These are phyloP conservation scores for Hydractinia symbiolongicarpus DNA, from an alignment of 30 jellyfish, hydroid and myxozoan species.

Conservation along the genomic window DNA sequence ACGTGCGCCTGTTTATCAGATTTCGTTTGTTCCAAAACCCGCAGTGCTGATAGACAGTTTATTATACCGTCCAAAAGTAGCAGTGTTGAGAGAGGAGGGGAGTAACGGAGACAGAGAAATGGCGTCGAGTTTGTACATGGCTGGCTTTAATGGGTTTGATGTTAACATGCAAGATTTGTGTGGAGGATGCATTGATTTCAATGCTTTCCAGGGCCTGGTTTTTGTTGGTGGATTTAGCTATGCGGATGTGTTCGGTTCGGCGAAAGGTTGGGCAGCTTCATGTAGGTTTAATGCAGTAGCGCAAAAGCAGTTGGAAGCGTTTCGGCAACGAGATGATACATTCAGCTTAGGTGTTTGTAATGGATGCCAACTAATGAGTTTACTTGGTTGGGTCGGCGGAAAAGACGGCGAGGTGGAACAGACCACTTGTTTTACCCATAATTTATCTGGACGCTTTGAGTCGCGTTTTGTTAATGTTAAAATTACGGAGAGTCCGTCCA, in stretches of 20 bases:
- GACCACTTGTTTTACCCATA: conserved; percentile 58
- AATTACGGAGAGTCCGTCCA: conserved; percentile 58
- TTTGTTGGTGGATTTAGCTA: conserved; percentile 88
- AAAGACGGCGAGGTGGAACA: conserved; percentile 26
- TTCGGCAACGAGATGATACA: conserved; percentile 66
- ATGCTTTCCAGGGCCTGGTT: conserved; percentile 63
- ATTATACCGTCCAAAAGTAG: conserved; percentile 43
- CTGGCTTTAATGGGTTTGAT: conserved; percentile 85
- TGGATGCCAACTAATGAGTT: conserved; percentile 90
- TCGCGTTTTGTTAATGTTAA: conserved; percentile 64
- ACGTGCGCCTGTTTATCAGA: conserved; percentile 37
- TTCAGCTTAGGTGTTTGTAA: conserved; percentile 89
- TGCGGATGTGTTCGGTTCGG: conserved; percentile 94
- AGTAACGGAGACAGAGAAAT: conserved; percentile 89
- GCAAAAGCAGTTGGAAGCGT: conserved; percentile 50
- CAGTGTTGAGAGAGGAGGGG: conserved; percentile 88
- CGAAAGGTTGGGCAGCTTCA: conserved; percentile 90
- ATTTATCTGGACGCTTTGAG: conserved; percentile 76
- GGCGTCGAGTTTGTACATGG: conserved; percentile 63
- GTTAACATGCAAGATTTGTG: conserved; percentile 75
- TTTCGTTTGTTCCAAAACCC: conserved; percentile 41
- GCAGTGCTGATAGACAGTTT: not conserved
- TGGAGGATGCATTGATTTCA: conserved; percentile 31
- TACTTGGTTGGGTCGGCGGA: conserved; percentile 77
- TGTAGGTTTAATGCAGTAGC: conserved; percentile 50